phyloP scores from a whole-genome alignment of 2,797 vertebrate species.

The Cichlasoma orientale region DNA sequence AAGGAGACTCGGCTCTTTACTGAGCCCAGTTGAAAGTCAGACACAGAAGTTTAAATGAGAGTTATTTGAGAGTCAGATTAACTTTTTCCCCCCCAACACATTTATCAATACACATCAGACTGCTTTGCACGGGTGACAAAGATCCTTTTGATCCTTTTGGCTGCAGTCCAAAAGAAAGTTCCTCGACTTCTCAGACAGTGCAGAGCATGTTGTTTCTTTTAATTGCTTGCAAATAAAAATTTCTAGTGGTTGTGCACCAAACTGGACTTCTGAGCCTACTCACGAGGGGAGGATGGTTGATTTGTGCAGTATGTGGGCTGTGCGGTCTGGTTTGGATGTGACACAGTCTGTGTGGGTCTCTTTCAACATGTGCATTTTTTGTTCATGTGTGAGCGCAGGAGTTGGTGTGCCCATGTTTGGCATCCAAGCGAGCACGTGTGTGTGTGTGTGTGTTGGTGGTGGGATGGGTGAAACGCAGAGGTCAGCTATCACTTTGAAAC shows the following conservation, averaged over 20 bases:
- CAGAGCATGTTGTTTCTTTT: not conserved
- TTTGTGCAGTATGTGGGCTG: not conserved
- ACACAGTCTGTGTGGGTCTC: not conserved
- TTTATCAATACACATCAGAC: not conserved
- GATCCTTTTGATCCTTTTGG: not conserved
- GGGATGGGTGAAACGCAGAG: conserved; percentile 74
- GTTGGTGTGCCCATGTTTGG: not conserved
- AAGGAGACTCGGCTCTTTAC: conserved; percentile 1
- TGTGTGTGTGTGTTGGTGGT: conserved; percentile 36
- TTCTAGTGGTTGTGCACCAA: not conserved
- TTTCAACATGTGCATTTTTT: not conserved
- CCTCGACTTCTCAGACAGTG: not conserved
- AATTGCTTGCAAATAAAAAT: not conserved
- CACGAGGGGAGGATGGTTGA: not conserved
- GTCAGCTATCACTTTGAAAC: conserved; percentile 83
- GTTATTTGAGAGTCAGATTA: conserved; percentile 1
- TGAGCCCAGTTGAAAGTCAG: conserved; percentile 6
- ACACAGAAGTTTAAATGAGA: not conserved
- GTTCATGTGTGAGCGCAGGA: not conserved
- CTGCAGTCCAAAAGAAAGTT: not conserved
- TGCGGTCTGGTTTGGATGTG: not conserved
- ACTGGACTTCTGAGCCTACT: not conserved
- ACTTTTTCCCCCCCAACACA: not conserved
- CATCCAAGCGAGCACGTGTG: conserved; percentile 12
- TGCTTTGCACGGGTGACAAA: not conserved